phyloP scores from a whole-genome alignment of 2,797 vertebrate genomes.

The Spatula clypeata region DNA sequence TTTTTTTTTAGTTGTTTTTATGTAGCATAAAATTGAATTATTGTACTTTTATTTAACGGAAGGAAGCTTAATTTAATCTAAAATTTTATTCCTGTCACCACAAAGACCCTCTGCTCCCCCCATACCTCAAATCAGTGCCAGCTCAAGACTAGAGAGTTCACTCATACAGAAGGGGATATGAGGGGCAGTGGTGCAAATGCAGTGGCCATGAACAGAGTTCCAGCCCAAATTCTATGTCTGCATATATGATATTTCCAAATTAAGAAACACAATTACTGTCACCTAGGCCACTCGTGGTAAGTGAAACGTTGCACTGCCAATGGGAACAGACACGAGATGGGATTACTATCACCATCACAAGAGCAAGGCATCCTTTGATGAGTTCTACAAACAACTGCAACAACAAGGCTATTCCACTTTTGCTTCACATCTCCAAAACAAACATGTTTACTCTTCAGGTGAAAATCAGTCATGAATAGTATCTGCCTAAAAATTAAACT shows the following conservation, averaged over 20 bases:
- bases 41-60: background rate
- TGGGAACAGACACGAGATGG: background rate
- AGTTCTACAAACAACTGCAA: background rate
- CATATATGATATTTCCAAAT: background rate
- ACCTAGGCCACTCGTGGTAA: background rate
- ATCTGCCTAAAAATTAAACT: background rate
- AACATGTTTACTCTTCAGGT: background rate
- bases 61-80: background rate
- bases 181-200: background rate
- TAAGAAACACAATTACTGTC: constrained; percentile 1
- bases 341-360: background rate
- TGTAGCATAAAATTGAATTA: background rate
- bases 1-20: background rate
- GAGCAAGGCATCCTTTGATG: background rate
- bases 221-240: background rate
- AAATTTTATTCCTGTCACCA: background rate
- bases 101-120: background rate
- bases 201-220: background rate
- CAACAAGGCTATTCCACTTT: background rate
- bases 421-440: background rate
- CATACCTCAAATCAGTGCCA: background rate
- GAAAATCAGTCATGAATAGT: background rate
- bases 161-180: constrained; percentile 3
- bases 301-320: background rate
- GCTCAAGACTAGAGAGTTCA: background rate